phyloP scores from a whole-genome alignment of 2,113 vertebrate species.

The Noctilio leporinus region DNA sequence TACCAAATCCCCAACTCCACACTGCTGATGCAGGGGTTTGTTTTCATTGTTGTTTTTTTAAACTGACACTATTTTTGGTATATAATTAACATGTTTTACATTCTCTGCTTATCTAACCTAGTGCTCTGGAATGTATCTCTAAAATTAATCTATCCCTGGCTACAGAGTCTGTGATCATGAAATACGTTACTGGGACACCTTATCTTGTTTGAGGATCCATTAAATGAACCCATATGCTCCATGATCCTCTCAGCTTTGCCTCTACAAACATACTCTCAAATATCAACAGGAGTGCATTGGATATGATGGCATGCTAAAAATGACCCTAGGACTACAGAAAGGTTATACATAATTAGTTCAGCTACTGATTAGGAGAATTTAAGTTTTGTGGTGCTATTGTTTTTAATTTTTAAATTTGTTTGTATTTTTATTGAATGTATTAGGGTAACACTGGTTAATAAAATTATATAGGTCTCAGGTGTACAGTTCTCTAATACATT shows the following conservation, averaged over 20 bases:
- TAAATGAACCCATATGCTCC: neutral
- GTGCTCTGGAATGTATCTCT: neutral
- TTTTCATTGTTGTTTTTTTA: neutral
- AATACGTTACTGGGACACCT: neutral
- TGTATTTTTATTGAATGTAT: too few species aligned
- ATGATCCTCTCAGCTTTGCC: neutral
- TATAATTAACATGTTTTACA: conserved; percentile 24
- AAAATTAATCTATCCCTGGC: neutral
- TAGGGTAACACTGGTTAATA: too few species aligned
- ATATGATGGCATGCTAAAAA: neutral
- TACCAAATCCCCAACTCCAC: neutral
- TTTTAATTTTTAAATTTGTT: neutral
- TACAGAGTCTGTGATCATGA: neutral
- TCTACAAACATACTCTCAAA: neutral
- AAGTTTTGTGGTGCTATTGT: neutral
- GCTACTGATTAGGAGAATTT: neutral
- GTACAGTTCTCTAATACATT: too few species aligned
- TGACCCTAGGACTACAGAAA: neutral
- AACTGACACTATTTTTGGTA: neutral
- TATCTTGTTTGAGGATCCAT: neutral
- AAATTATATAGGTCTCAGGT: too few species aligned
- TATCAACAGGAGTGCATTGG: neutral
- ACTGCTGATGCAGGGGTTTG: neutral
- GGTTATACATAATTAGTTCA: neutral
- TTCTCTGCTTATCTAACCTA: neutral